Percentiles rank a stretch among this genome's conserved stretches.
Evolutionary conservation across 2,113 vertebrate genomes (phyloP).

Genomic region (Halichoerus grypus): DNA sequence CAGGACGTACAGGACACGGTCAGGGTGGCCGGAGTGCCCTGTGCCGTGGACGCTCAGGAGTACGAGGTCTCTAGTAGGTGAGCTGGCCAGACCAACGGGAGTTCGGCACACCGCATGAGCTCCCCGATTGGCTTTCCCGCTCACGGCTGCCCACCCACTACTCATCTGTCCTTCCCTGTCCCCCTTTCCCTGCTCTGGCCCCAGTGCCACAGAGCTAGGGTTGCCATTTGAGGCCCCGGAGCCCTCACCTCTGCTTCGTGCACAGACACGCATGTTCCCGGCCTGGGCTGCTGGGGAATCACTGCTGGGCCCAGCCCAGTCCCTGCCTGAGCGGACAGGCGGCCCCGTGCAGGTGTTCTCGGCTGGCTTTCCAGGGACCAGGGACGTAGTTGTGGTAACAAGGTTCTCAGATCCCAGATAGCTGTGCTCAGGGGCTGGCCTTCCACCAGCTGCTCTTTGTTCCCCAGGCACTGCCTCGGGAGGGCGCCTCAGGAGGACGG

Average conservation of each 20-base stretch:
- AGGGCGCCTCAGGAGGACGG: fast-evolving
- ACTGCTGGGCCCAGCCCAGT: neutral
- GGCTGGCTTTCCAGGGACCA: neutral
- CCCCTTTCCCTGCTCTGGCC: neutral
- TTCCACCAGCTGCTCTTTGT: neutral
- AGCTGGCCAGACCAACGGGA: neutral
- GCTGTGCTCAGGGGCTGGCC: neutral
- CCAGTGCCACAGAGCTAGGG: neutral
- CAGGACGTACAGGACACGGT: slow-evolving; percentile 94
- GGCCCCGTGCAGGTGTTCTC: neutral
- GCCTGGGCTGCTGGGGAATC: neutral
- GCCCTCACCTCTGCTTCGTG: neutral
- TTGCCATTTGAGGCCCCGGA: neutral
- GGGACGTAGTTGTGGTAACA: neutral
- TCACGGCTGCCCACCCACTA: fast-evolving
- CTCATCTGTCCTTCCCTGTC: fast-evolving
- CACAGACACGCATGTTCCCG: neutral
- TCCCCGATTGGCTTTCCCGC: neutral
- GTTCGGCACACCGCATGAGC: neutral
- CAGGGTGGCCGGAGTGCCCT: slow-evolving; percentile 93
- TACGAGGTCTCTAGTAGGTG: slow-evolving; percentile 98
- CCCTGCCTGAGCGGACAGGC: neutral
- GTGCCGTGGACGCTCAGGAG: slow-evolving; percentile 90
- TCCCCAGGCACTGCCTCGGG: neutral
- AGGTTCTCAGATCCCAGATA: neutral